phyloP scores from a whole-genome alignment of 2,888 invertebrate genomes.

The Cataglyphis cursor region DNA sequence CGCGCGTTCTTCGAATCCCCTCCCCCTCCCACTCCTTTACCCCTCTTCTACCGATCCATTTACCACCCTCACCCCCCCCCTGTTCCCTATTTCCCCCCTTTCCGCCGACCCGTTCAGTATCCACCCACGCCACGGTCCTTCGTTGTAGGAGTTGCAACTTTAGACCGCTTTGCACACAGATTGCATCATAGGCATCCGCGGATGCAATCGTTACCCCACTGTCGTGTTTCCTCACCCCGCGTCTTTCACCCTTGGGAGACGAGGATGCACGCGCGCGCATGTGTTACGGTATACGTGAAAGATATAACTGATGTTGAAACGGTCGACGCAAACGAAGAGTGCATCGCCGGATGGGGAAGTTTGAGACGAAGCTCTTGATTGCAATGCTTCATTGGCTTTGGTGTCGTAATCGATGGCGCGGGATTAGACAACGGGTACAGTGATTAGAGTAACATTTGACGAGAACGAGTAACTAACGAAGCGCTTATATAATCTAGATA shows the following conservation, averaged over 20 bases:
- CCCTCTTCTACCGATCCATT: slow-evolving; percentile 49
- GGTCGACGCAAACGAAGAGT: slow-evolving; percentile 56
- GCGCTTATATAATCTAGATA: slow-evolving; percentile 8
- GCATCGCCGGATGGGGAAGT: slow-evolving; percentile 64
- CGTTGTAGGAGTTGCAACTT: slow-evolving; percentile 72
- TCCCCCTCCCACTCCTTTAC: background rate
- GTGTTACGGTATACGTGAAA: slow-evolving; percentile 22
- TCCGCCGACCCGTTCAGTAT: slow-evolving; percentile 51
- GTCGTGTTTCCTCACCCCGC: slow-evolving; percentile 62
- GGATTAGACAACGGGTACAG: slow-evolving; percentile 51
- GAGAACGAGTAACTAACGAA: slow-evolving; percentile 49
- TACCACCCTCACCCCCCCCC: slow-evolving; percentile 65
- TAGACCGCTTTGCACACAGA: slow-evolving; percentile 83
- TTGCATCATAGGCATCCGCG: slow-evolving; percentile 81
- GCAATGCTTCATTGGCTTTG: slow-evolving; percentile 72
- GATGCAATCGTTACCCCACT: slow-evolving; percentile 82
- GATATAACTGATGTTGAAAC: slow-evolving; percentile 37
- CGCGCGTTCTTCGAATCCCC: slow-evolving; percentile 29
- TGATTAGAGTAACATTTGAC: background rate
- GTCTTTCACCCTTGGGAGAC: slow-evolving; percentile 18
- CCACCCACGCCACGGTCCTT: slow-evolving; percentile 54
- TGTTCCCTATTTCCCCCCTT: slow-evolving; percentile 45
- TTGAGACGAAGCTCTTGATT: slow-evolving; percentile 63
- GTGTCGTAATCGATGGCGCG: slow-evolving; percentile 63
- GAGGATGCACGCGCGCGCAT: background rate